Base-by-base conservation (phyloP, 2,797 vertebrate genomes). In the Trichosurus vulpecula region DNA sequence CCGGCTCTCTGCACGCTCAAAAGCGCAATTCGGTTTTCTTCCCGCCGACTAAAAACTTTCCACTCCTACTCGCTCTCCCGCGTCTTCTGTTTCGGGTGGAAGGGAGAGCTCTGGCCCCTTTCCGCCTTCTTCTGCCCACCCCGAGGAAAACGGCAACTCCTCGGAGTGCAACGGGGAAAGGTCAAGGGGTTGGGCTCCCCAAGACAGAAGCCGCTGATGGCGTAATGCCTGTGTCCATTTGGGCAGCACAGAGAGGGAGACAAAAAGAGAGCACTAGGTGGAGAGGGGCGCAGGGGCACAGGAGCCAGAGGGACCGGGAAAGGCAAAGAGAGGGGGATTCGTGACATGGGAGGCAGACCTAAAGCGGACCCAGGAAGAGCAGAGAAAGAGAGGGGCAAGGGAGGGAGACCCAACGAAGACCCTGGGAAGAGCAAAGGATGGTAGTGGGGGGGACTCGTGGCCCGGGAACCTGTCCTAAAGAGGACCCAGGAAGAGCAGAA, bases 1-100 rank as follows among this genome's bases (percentile, higher is more conserved):
- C 4, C 1, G 1, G 2, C 92, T 54, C 2, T 1, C 22, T 6
- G 0, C 94, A 9, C 94, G 3, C 91, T 25, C 94, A 0, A 10
- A 11, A 25, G 92, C 93, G 91, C 52, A 0, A 10, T 5, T 30
- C 30, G 4, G 66, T 87, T 97, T 97, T 93, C 61, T 54, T 14
- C 61, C 91, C 95, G 94, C 97, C 95, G 93, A 97, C 95, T 1
- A 8, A 97, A 97, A 97, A 87, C 16, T 47, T 9, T 27, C 35
- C 31, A 51, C 52, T 2, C 4, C 2, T 4, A 47, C 12, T 19
- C 35, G 29, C 35, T 27, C 27, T 2, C 10, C 2, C n/a, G 6
- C 22, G 0, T 16, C 52, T 47, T 31, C 0, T 54, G 53, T 56
- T 30, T n/a, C 12, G 41, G 8, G 41, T 58, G 58, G 52, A 57